Conservation (phyloP, 2,113 vertebrate species). For the Strix aluco region DNA sequence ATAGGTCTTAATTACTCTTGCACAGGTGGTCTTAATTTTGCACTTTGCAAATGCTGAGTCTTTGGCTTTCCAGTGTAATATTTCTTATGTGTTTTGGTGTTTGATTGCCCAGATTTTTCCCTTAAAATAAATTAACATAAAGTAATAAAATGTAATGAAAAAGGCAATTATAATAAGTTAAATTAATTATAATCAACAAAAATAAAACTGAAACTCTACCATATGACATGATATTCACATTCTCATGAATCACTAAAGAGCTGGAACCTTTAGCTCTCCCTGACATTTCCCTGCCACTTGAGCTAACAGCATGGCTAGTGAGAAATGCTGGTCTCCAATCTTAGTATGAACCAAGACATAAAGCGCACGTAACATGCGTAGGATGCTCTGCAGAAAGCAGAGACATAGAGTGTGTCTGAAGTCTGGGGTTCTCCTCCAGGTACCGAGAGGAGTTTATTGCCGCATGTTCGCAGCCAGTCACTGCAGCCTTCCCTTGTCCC, state of each 20-base stretch:
- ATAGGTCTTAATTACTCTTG: neutral
- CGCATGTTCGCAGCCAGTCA: rapidly evolving
- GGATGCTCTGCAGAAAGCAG: neutral
- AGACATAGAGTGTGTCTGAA: neutral
- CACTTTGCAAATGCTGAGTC: neutral
- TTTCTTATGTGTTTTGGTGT: neutral
- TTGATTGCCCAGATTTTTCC: neutral
- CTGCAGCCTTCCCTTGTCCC: neutral
- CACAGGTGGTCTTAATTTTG: neutral
- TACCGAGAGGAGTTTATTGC: neutral
- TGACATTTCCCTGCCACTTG: neutral
- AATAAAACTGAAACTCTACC: neutral
- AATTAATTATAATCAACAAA: neutral
- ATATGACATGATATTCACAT: neutral
- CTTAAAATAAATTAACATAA: neutral
- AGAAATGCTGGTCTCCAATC: neutral
- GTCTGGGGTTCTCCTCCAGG: neutral
- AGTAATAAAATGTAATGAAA: neutral
- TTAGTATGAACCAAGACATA: neutral
- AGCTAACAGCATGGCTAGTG: neutral
- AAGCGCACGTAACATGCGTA: neutral
- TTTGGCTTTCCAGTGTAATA: neutral
- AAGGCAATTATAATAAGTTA: neutral
- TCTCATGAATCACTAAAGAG: neutral
- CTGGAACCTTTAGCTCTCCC: neutral